Conservation (phyloP, 1,140 invertebrate genomes). For the Lethrus apterus region DNA sequence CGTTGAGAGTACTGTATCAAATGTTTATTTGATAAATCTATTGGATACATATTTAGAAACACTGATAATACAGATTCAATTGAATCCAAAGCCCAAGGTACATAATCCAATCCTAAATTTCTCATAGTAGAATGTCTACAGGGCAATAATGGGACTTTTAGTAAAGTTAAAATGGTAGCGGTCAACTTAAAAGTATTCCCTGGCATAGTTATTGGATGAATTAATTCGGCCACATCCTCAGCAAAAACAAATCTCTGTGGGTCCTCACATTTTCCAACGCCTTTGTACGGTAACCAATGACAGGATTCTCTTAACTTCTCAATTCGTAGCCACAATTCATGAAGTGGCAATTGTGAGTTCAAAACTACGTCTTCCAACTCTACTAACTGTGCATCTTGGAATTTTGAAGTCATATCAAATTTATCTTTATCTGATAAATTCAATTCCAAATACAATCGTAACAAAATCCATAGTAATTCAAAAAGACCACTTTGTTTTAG, state of each 20-base stretch:
- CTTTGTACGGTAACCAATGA: slow-evolving; percentile 49
- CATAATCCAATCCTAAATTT: slow-evolving; percentile 43
- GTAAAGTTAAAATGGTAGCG: slow-evolving; percentile 46
- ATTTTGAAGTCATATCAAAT: slow-evolving; percentile 39
- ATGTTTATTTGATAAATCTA: slow-evolving; percentile 28
- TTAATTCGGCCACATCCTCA: slow-evolving; percentile 55
- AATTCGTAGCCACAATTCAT: slow-evolving; percentile 58
- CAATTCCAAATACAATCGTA: slow-evolving; percentile 51
- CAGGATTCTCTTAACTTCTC: slow-evolving; percentile 55
- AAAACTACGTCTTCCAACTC: slow-evolving; percentile 57
- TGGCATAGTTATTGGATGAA: slow-evolving; percentile 53
- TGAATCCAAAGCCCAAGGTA: slow-evolving; percentile 47
- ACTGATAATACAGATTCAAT: slow-evolving; percentile 45
- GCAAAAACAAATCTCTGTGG: slow-evolving; percentile 51
- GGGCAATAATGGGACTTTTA: slow-evolving; percentile 49
- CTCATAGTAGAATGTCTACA: slow-evolving; percentile 41
- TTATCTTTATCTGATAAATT: slow-evolving; percentile 44
- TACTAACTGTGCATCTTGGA: slow-evolving; percentile 48
- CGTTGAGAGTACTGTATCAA: slow-evolving; percentile 29
- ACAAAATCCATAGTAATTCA: slow-evolving; percentile 56
- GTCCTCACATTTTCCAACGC: slow-evolving; percentile 35
- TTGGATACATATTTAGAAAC: slow-evolving; percentile 31
- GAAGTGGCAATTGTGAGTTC: slow-evolving; percentile 53
- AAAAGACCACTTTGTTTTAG: slow-evolving; percentile 57
- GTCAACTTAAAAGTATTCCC: slow-evolving; percentile 48